These are phyloP conservation scores for Lordiphosa mommai DNA, from an alignment of 1,140 invertebrate species.

Conservation along the genomic window DNA sequence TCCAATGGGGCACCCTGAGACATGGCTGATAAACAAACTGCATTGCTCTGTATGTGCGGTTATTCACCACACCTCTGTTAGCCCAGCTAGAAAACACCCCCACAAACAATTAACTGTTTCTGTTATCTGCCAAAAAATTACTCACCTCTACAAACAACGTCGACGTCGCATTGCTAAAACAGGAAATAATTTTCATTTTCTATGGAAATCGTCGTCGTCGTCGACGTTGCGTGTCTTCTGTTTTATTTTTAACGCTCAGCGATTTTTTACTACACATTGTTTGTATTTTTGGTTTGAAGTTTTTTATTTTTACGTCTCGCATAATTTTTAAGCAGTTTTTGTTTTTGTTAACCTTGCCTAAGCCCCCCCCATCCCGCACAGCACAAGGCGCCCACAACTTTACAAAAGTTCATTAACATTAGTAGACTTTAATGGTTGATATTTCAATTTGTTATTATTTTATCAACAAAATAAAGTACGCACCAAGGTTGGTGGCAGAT, in stretches of 20 bases:
- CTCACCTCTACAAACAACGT: slow-evolving; percentile 11
- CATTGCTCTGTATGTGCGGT: background rate
- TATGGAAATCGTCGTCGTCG: slow-evolving; percentile 33
- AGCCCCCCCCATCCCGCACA: slow-evolving; percentile 9
- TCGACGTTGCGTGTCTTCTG: slow-evolving; percentile 31
- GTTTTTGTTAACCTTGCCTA: slow-evolving; percentile 39
- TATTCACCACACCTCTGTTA: slow-evolving; percentile 2
- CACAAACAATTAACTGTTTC: background rate
- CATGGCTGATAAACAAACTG: slow-evolving; percentile 12
- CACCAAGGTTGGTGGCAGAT: slow-evolving; percentile 27
- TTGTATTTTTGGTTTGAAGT: slow-evolving; percentile 16
- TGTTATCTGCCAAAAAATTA: background rate
- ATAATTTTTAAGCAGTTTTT: slow-evolving; percentile 16
- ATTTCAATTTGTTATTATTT: slow-evolving; percentile 36
- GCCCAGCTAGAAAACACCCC: slow-evolving; percentile 1
- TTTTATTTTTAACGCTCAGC: slow-evolving; percentile 40
- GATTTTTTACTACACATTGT: slow-evolving; percentile 28
- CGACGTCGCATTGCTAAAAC: slow-evolving; percentile 27
- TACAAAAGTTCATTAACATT: slow-evolving; percentile 56
- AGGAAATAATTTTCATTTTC: slow-evolving; percentile 63
- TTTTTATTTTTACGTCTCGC: slow-evolving; percentile 34
- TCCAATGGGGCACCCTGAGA: slow-evolving; percentile 4
- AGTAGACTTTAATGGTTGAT: slow-evolving; percentile 13
- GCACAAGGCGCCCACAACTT: slow-evolving; percentile 20
- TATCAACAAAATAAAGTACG: slow-evolving; percentile 19